Evolutionary conservation across 2,888 invertebrate genomes (phyloP), one percentile per base, ranked within the genome.

Genomic region (Aradus depressus): DNA sequence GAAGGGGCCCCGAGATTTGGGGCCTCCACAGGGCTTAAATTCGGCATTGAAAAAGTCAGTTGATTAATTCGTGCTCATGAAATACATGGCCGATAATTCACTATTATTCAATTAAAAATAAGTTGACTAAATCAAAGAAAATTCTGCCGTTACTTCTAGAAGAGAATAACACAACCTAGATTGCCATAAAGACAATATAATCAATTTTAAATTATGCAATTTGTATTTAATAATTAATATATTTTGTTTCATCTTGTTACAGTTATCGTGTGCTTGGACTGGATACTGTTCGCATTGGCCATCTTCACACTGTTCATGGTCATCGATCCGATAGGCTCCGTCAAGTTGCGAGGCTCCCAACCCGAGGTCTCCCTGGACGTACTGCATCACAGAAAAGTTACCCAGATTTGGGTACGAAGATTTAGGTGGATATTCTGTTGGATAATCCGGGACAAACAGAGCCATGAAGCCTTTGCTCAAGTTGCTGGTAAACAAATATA

Each of bases 241-340:
- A n/a, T 38, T 38, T n/a, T n/a, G n/a, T n/a, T 42, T 23, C 12
- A 50, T 57, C 57, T 47, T 54, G 38, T 67, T 68, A 31, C 68
- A 78, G 82, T 81, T 55, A 75, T 86, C 60, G 84, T 87, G 0
- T 72, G 87, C 43, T 84, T 82, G 66, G 84, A 86, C 63, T 90
- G 88, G 88, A 76, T 82, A 18, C 75, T 87, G 44, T 75, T 86
- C 49, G 79, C 80, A 1, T 70, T 84, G 10, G 80, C 84, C 3
- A 69, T 87, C 22, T 76, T 87, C 60, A 84, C 84, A 0, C 71
- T 88, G 39, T 80, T 81, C 38, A 71, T 88, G 67, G 80, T 87
- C 41, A 88, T 89, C 66, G 89, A 89, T 65, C 88, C 88, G 0
- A 68, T 88, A 57, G 87, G 87, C 3, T 79, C 80, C 0, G 73